Evolutionary conservation across 1,140 invertebrate genomes (phyloP).

Genomic region (Cotesia glomerata): DNA sequence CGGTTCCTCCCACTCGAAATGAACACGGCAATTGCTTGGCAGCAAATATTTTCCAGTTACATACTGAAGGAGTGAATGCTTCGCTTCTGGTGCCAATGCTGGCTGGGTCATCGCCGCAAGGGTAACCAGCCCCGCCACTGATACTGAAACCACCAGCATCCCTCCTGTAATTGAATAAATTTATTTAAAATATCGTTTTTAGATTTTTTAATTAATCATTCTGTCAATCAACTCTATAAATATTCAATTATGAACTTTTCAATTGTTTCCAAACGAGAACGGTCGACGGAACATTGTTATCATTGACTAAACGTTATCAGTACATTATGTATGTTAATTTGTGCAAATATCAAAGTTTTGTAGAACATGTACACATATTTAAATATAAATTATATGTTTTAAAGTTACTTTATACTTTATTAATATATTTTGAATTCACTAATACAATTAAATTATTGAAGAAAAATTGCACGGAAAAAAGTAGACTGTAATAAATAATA

Average conservation of each 20-base stretch:
- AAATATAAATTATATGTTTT: neutral
- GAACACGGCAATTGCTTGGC: constrained; percentile 84
- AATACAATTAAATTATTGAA: no score
- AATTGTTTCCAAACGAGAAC: neutral
- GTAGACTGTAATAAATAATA: no score
- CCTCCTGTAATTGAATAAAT: constrained; percentile 66
- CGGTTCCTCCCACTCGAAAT: constrained; percentile 87
- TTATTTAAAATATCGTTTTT: no score
- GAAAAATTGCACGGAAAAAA: no score
- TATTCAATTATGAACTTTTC: neutral
- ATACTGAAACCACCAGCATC: constrained; percentile 85
- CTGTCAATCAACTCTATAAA: no score
- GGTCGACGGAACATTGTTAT: no score
- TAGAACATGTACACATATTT: constrained; percentile 5
- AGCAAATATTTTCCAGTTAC: constrained; percentile 90
- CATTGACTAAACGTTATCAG: no score
- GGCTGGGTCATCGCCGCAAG: constrained; percentile 87
- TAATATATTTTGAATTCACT: no score
- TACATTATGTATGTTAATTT: neutral
- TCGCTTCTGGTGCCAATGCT: constrained; percentile 82
- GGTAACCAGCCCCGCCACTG: constrained; percentile 83
- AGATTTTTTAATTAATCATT: no score
- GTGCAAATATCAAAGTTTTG: neutral
- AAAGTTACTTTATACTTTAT: no score
- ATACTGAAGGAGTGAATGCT: constrained; percentile 87